A percentile compares a stretch with the other conserved stretches of the same genome.
Conservation (phyloP, 2,888 invertebrate species). For the Macroteleia sp. region DNA sequence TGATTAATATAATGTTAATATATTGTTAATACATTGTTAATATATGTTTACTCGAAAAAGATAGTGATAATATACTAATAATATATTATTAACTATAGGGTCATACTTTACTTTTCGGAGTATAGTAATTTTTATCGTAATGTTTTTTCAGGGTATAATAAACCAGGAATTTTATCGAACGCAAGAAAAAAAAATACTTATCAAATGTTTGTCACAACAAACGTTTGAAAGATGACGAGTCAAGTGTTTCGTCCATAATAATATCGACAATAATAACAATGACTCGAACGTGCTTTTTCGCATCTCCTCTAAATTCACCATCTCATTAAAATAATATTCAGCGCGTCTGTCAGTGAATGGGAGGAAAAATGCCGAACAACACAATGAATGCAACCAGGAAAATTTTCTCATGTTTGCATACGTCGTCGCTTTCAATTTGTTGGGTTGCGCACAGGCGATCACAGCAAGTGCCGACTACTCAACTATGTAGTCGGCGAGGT, state of each 20-base stretch:
- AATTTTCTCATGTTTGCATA: conserved; percentile 63
- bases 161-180: not conserved
- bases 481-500: conserved; percentile 45
- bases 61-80: no score
- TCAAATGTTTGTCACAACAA: not conserved
- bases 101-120: no score
- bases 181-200: not conserved
- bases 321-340: conserved; percentile 62
- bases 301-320: conserved; percentile 26
- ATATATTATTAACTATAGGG: no score
- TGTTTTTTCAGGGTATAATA: no score
- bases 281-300: conserved; percentile 25
- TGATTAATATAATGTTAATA: no score
- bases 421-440: conserved; percentile 64
- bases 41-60: no score
- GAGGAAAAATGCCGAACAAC: conserved; percentile 32
- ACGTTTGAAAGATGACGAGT: conserved; percentile 18
- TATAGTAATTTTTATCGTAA: no score
- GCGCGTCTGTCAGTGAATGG: conserved; percentile 41
- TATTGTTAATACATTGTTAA: no score
- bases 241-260: conserved; percentile 21
- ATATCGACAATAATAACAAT: conserved; percentile 39
- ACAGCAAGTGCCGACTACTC: conserved; percentile 56
- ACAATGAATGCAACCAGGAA: conserved; percentile 54
- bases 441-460: conserved; percentile 55